Evolutionary conservation across 2,113 vertebrate species (phyloP).

Genomic region (Montifringilla adamsi): DNA sequence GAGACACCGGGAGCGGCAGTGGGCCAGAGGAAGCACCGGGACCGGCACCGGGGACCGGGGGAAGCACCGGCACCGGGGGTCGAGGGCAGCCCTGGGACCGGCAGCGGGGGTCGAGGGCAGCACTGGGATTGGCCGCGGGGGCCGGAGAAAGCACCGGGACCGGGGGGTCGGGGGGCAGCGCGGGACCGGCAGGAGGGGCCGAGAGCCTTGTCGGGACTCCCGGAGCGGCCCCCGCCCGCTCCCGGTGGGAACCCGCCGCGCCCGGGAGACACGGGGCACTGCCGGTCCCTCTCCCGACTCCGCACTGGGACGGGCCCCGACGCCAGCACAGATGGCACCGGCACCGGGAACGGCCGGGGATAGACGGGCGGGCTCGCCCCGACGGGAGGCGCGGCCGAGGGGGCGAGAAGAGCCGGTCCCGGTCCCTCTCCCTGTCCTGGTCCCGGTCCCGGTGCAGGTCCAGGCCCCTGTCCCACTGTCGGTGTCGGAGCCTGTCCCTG

Average conservation of each 20-base stretch:
- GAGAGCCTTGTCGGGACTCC: no score
- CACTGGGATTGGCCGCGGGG: not conserved
- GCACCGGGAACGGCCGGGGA: no score
- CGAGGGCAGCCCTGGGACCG: not conserved
- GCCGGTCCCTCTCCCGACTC: not conserved
- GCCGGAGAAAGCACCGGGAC: no score
- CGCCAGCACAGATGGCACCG: accelerated
- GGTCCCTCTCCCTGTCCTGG: not conserved
- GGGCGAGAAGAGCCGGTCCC: not conserved
- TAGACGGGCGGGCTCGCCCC: accelerated
- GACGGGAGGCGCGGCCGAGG: not conserved
- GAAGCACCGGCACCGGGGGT: no score
- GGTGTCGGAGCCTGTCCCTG: not conserved
- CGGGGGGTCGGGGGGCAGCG: not conserved
- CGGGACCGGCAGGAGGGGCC: not conserved
- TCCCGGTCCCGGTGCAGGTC: not conserved
- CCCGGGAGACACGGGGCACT: not conserved
- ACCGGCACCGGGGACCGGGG: accelerated
- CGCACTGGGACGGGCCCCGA: not conserved
- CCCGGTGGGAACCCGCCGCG: not conserved
- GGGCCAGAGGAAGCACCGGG: no score
- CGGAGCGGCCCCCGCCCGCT: not conserved
- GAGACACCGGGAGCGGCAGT: not conserved
- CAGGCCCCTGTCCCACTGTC: not conserved
- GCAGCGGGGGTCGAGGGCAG: not conserved